phyloP scores from a whole-genome alignment of 2,113 vertebrate genomes.

The Microcebus lehilahytsara region DNA sequence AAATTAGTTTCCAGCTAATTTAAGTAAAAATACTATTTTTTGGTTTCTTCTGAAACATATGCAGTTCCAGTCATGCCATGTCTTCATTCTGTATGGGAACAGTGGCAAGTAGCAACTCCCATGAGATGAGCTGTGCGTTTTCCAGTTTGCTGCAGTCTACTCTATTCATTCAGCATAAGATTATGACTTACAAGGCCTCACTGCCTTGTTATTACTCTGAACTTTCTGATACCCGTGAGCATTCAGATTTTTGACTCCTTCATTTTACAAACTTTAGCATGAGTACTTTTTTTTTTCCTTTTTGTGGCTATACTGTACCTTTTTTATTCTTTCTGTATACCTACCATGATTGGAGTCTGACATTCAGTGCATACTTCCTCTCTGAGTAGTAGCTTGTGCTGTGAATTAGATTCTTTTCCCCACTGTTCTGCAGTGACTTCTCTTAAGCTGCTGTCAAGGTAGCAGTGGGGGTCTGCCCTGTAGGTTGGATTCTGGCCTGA shows the following conservation, averaged over 20 bases:
- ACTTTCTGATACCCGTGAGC: not conserved
- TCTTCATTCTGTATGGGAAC: not conserved
- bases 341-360: not conserved
- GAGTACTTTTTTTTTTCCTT: not conserved
- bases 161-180: not conserved
- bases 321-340: not conserved
- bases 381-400: not conserved
- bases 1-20: not conserved
- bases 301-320: not conserved
- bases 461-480: not conserved
- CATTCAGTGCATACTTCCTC: not conserved
- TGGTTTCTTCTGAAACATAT: not conserved
- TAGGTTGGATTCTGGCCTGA: not conserved
- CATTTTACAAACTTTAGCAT: not conserved
- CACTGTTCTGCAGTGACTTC: not conserved
- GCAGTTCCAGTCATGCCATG: not conserved
- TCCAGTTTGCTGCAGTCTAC: not conserved
- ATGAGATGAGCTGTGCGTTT: not conserved
- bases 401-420: not conserved
- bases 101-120: not conserved
- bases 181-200: not conserved
- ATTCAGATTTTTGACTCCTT: not conserved
- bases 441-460: not conserved
- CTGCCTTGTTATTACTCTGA: not conserved
- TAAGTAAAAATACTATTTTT: slow-evolving; percentile 2